Conservation (phyloP, 2,888 invertebrate species). For the Brachyptera risi region DNA sequence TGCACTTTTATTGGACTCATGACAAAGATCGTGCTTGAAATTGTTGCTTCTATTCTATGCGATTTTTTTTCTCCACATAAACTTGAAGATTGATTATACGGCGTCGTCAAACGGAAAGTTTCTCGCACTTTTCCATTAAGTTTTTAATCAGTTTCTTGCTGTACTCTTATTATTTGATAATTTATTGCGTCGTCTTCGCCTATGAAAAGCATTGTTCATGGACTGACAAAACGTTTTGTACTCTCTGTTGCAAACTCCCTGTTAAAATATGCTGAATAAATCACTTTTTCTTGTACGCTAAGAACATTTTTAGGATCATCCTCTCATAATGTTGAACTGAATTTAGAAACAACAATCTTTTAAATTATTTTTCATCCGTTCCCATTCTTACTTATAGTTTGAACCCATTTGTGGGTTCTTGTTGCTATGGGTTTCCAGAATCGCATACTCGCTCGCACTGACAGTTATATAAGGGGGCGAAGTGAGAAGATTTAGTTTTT, state of each 20-base stretch:
- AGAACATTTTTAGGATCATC: too few species aligned
- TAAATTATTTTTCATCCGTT: too few species aligned
- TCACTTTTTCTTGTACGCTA: too few species aligned
- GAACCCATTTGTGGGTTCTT: too few species aligned
- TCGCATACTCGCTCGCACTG: too few species aligned
- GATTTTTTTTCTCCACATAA: background rate
- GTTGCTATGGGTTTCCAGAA: too few species aligned
- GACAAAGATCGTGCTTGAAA: background rate
- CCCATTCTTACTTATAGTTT: too few species aligned
- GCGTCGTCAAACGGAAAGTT: slow-evolving; percentile 6
- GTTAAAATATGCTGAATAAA: slow-evolving; percentile 3
- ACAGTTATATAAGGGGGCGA: too few species aligned
- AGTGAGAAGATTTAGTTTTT: too few species aligned
- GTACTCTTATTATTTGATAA: slow-evolving; percentile 17
- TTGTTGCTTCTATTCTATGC: background rate
- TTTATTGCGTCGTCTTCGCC: slow-evolving; percentile 12
- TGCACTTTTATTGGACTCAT: too few species aligned
- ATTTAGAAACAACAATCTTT: too few species aligned
- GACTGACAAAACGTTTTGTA: slow-evolving; percentile 16
- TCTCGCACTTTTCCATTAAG: slow-evolving; percentile 19
- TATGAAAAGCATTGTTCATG: slow-evolving; percentile 17
- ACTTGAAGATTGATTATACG: slow-evolving; percentile 19
- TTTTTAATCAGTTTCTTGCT: slow-evolving; percentile 20
- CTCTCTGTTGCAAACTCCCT: background rate
- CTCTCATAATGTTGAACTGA: too few species aligned